Conservation (phyloP, 1,140 invertebrate species). For the Ceratitis capitata region DNA sequence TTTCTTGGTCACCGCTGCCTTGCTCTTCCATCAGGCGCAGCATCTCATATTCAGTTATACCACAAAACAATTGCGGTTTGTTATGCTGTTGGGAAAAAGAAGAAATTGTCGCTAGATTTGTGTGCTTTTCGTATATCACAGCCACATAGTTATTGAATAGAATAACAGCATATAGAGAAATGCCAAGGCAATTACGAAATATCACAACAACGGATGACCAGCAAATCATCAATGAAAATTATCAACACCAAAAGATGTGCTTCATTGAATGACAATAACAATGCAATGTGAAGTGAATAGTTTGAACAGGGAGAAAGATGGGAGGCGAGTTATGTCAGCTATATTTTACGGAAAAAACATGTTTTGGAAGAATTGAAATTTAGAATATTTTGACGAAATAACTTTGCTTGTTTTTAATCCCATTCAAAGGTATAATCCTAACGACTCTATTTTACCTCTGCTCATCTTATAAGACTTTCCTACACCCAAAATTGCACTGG, state of each 20-base stretch:
- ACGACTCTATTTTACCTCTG: no score
- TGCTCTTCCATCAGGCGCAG: neutral
- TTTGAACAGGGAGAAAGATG: no score
- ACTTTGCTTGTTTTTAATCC: no score
- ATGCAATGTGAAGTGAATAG: no score
- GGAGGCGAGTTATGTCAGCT: no score
- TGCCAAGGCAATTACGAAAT: neutral
- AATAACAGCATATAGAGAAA: neutral
- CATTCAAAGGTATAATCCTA: no score
- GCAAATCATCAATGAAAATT: slow-evolving; percentile 10
- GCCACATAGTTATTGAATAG: neutral
- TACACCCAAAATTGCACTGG: no score
- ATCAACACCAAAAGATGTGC: neutral
- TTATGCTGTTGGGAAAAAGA: neutral
- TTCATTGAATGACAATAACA: neutral
- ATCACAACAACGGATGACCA: neutral
- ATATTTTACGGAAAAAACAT: no score
- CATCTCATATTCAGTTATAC: neutral
- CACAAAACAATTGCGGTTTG: neutral
- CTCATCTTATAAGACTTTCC: no score
- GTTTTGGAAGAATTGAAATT: no score
- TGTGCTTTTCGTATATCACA: neutral
- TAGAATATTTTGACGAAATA: no score
- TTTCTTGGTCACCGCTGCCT: neutral
- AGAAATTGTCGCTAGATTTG: neutral